Base-by-base conservation (phyloP, 2,113 vertebrate genomes). In the Panthera leo region DNA sequence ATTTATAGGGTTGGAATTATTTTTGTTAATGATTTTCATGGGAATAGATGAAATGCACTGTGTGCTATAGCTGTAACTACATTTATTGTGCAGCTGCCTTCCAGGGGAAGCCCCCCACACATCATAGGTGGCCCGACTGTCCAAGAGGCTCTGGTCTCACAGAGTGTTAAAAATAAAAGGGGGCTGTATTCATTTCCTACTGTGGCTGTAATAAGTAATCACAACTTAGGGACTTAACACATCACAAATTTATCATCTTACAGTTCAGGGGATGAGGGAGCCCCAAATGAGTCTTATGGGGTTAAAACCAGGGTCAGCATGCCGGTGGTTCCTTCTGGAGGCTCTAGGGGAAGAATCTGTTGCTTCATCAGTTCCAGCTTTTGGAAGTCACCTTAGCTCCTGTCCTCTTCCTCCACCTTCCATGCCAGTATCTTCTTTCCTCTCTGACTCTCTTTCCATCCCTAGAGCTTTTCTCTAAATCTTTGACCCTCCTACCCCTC, bases 1-100 rank as follows among this genome's bases (percentile, higher is more conserved):
- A 19, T 96, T 97, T 94, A 92, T 71, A n/a, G 53, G 82, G 5
- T 34, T 65, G 71, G 65, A 58, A 89, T 91, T 91, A 85, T 97
- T 97, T 96, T 68, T 48, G 58, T 85, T 96, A 91, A 96, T 97
- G 94, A 71, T 98, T 98, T 97, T 97, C 95, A 97, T 83, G 85
- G 39, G 70, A 87, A 36, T 55, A 78, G 58, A 92, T 96, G 94
- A 97, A 94, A 97, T 73, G 80, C 58, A 82, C 45, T 45, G 34
- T 79, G 55, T 78, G 51, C 4, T 29, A 75, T 76, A 97, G 68
- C 91, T 97, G n/a, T 89, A 85, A 61, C 58, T 67, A 71, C 8
- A 6, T 92, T 95, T 90, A 71, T 94, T 34, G 76, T 4, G 23
- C 63, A 95, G 76, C 87, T 85, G 87, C 21, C 61, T 93, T 53